Evolutionary conservation across 1,140 invertebrate species (phyloP).

Genomic region (Drosophila oshimai): DNA sequence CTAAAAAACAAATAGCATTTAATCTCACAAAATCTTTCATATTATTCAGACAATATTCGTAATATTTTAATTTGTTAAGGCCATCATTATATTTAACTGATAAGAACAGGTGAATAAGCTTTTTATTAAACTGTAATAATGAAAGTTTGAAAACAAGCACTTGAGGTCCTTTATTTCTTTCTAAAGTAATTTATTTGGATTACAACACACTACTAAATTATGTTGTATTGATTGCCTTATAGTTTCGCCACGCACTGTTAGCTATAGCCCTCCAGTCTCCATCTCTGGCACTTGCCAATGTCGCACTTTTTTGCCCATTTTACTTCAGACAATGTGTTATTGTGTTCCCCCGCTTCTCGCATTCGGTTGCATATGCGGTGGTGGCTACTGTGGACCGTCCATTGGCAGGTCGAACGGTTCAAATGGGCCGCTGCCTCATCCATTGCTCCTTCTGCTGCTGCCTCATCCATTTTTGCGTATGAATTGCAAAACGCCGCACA

Average conservation of each 20-base stretch:
- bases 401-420: slow-evolving; percentile 52
- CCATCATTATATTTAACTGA: too few relatives aligned
- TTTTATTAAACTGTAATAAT: too few relatives aligned
- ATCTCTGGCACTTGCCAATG: slow-evolving; percentile 22
- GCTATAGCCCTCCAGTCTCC: not conserved
- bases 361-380: slow-evolving; percentile 37
- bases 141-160: too few relatives aligned
- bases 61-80: too few relatives aligned
- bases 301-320: slow-evolving; percentile 23
- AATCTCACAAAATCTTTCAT: not conserved
- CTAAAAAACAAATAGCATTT: not conserved
- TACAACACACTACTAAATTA: too few relatives aligned
- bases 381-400: slow-evolving; percentile 53
- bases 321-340: slow-evolving; percentile 65
- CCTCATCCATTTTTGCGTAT: slow-evolving; percentile 78
- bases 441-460: not conserved
- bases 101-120: too few relatives aligned
- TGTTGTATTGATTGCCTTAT: too few relatives aligned
- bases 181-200: too few relatives aligned
- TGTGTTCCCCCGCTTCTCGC: slow-evolving; percentile 35
- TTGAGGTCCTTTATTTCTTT: too few relatives aligned
- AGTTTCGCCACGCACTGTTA: slow-evolving; percentile 22
- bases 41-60: not conserved
- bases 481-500: slow-evolving; percentile 81
- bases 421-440: slow-evolving; percentile 58